A percentile compares a stretch with the other conserved stretches of the same genome.
These are phyloP conservation scores for Podarcis lilfordi DNA, from an alignment of 2,797 vertebrate species.

Conservation along the genomic window DNA sequence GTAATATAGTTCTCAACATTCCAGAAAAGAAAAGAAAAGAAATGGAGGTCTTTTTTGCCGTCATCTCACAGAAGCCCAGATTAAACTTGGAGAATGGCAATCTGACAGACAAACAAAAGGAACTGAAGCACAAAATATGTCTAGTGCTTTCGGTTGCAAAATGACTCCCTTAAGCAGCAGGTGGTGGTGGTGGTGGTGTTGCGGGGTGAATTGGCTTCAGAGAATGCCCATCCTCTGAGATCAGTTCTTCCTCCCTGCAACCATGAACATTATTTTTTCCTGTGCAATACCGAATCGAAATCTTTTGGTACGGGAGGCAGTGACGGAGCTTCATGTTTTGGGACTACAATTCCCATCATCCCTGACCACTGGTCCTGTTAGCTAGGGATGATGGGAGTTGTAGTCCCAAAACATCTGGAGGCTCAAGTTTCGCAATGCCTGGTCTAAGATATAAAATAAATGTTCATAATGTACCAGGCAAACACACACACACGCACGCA, in stretches of 20 bases:
- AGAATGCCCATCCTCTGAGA: neutral
- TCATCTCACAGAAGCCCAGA: neutral
- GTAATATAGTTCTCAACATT: slow-evolving; percentile 19
- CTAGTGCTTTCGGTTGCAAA: neutral
- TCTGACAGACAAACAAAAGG: neutral
- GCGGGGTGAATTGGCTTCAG: neutral
- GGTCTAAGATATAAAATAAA: too few species aligned
- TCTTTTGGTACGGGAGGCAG: too few species aligned
- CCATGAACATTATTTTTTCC: neutral
- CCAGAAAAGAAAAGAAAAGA: slow-evolving; percentile 3
- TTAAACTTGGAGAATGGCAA: neutral
- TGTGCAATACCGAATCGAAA: too few species aligned
- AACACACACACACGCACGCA: too few species aligned
- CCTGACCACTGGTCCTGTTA: too few species aligned
- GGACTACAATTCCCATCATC: too few species aligned
- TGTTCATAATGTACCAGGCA: too few species aligned
- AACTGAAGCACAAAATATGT: neutral
- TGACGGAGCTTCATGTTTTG: too few species aligned
- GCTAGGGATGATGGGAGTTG: too few species aligned
- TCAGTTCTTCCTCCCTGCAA: neutral
- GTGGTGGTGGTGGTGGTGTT: neutral
- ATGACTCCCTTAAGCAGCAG: neutral
- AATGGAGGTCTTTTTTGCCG: slow-evolving; percentile 6
- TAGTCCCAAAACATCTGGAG: too few species aligned
- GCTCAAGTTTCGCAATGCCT: too few species aligned